Evolutionary conservation across 2,888 invertebrate genomes (phyloP), one percentile per base, ranked within the genome.

Genomic region (Rotaria magnacalcarata): DNA sequence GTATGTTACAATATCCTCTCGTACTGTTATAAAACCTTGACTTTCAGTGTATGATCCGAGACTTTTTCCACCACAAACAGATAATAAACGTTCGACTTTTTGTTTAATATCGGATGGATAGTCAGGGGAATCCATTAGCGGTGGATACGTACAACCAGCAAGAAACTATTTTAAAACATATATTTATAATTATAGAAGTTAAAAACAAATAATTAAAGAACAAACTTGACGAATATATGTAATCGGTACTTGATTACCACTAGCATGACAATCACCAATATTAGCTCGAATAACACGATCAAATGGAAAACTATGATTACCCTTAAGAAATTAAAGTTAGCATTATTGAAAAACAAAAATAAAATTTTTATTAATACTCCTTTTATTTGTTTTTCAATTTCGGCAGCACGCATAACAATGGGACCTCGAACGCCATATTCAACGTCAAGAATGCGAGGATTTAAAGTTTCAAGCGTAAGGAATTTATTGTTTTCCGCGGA

Each of bases 401-500:
- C 96, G 1, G 94, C 94, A 84, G 99, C 98, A 87, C 97, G 93
- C 86, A 94, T 94, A 85, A 98, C 96, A 87, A 99, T 93, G 0
- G 98, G 97, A 0, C 99, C 99, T 88, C 98, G 93, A 21, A 99
- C 98, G 4, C 98, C 98, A 92, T 99, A 99, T 92, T 99, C 96
- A 95, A 99, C 94, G 87, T 93, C 93, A 89, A 95, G 94, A 85
- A 97, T 94, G 90, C 95, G 94, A 5, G 96, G 96, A 91, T 97
- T 99, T 88, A 99, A 93, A 90, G 94, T 96, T 7, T 95, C 94
- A 89, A 95, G 89, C 58, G 90, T 89, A 54, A 92, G 88, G n/a
- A 89, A 90, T 88, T 89, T 89, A 75, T 75, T 11, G 24, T n/a
- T 24, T 54, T 85, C 67, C 3, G 4, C 3, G 7, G 54, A 21